phyloP scores from a whole-genome alignment of 2,797 vertebrate genomes.

The Falco rusticolus region DNA sequence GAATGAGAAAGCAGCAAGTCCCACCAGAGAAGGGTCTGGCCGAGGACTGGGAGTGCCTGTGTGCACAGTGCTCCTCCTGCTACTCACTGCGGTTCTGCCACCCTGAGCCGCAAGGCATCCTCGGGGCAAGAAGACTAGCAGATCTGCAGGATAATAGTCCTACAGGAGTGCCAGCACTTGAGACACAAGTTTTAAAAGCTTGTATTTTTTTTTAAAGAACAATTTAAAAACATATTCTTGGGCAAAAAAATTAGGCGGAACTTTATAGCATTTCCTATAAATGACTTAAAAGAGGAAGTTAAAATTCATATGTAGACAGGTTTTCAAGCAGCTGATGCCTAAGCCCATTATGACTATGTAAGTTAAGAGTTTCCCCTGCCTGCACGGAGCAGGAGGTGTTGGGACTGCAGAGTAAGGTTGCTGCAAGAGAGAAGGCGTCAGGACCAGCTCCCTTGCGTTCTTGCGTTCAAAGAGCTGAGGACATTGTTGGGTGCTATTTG shows the following conservation, averaged over 20 bases:
- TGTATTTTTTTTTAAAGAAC: neutral
- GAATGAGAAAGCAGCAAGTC: neutral
- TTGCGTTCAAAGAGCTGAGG: rapidly evolving
- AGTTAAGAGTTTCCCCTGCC: neutral
- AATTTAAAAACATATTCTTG: conserved; percentile 24
- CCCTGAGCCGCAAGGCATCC: neutral
- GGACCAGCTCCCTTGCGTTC: neutral
- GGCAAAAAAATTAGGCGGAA: conserved; percentile 38
- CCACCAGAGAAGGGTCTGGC: neutral
- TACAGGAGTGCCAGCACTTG: rapidly evolving
- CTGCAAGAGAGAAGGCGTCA: neutral
- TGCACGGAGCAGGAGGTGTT: neutral
- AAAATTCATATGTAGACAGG: conserved; percentile 36
- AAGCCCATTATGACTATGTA: neutral
- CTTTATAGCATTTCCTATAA: conserved; percentile 68
- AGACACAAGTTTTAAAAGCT: neutral
- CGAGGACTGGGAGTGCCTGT: neutral
- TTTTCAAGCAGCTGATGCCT: conserved; percentile 31
- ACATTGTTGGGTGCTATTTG: neutral
- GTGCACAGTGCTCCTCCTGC: neutral
- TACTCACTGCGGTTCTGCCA: neutral
- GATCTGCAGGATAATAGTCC: neutral
- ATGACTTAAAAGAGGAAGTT: conserved; percentile 67
- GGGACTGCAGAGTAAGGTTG: rapidly evolving
- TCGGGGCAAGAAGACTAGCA: neutral